Evolutionary conservation across 2,113 vertebrate species (phyloP).

Genomic region (Entomyzon cyanotis): DNA sequence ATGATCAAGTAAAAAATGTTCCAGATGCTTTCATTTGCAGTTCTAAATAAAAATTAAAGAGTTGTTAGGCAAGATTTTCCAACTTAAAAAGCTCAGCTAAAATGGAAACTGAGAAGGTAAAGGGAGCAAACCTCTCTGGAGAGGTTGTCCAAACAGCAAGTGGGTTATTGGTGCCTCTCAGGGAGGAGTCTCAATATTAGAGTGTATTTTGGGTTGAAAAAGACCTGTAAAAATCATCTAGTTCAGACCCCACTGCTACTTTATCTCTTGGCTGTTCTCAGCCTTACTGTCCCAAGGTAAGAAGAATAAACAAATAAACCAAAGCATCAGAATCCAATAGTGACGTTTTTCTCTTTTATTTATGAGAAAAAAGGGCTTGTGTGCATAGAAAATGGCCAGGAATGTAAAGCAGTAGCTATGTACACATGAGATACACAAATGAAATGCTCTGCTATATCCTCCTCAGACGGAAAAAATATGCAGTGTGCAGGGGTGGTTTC

Average conservation of each 20-base stretch:
- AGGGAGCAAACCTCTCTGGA: background rate
- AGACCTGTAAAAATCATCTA: background rate
- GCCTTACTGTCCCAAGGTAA: background rate
- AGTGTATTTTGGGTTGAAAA: background rate
- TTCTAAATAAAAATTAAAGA: background rate
- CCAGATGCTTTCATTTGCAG: background rate
- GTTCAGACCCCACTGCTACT: background rate
- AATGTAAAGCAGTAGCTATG: too few relatives aligned
- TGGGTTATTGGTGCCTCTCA: background rate
- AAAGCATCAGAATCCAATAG: background rate
- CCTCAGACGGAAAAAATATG: background rate
- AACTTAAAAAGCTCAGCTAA: background rate
- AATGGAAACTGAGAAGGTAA: background rate
- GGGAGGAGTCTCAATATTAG: background rate
- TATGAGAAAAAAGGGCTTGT: background rate
- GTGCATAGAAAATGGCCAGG: background rate
- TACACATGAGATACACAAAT: rapidly evolving
- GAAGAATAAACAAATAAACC: background rate
- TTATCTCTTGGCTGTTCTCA: background rate
- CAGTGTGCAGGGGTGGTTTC: background rate
- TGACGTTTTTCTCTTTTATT: too few relatives aligned
- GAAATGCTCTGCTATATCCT: too few relatives aligned
- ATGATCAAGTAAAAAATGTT: background rate
- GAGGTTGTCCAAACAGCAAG: background rate
- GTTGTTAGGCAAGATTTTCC: background rate